Base-by-base conservation (phyloP, 2,888 invertebrate species). In the Norana najaformis region DNA sequence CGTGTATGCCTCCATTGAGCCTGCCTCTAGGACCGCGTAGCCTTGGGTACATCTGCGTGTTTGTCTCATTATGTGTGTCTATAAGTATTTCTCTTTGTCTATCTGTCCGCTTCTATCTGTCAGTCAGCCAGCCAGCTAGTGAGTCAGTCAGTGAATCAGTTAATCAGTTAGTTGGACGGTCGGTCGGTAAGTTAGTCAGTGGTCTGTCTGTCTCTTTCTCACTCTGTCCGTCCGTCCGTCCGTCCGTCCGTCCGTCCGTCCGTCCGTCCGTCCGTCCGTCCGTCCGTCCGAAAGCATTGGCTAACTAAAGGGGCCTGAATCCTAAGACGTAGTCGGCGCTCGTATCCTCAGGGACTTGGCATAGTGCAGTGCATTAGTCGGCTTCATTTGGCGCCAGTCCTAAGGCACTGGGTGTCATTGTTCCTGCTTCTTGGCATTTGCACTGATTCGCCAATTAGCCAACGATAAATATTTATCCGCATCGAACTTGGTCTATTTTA, bases 291-390 rank as follows among this genome's bases (percentile, higher is more conserved):
- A 69, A 69, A n/a, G 30, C n/a, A 69, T 69, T n/a, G n/a, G 69
- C 69, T n/a, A n/a, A 69, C 69, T 11, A 69, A 69, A n/a, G 30
- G n/a, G n/a, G 13, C n/a, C n/a, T 3, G 69, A 69, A 69, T 69
- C 11, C 69, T n/a, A 69, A 69, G 69, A n/a, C 30, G 69, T 69
- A 8, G 69, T 69, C n/a, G 69, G 69, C 69, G 69, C n/a, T 69
- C n/a, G 8, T 69, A n/a, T 69, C 69, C 69, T 69, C 6, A 0
- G 69, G 69, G 69, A 1, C 11, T 69, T 69, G 69, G 69, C 69
- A 69, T 69, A 69, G 69, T 69, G 69, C 69, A 69, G n/a, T 69
- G 69, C 69, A 69, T 69, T 69, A 69, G n/a, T n/a, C 69, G 69
- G 69, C 69, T 69, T 69, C 69, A 69, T 30, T 69, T 69, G 69